These are phyloP conservation scores for Polydrusus cervinus DNA, from an alignment of 2,888 invertebrate species.

Conservation along the genomic window DNA sequence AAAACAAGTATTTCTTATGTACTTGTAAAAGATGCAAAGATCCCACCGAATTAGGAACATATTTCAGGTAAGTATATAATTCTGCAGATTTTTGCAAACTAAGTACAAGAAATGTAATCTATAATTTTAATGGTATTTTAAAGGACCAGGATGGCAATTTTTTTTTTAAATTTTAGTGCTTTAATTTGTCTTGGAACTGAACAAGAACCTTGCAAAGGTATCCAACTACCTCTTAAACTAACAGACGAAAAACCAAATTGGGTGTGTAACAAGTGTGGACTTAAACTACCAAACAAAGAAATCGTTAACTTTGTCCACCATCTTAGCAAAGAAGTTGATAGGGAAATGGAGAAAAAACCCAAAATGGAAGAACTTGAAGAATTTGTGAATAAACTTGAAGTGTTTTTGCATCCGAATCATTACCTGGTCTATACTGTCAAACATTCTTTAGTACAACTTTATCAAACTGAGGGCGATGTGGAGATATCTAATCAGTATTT, in stretches of 20 bases:
- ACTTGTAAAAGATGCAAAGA: slow-evolving; percentile 80
- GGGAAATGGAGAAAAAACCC: slow-evolving; percentile 74
- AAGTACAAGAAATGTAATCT: neutral
- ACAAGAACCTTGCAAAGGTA: slow-evolving; percentile 76
- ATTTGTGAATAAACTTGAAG: slow-evolving; percentile 77
- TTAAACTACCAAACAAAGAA: slow-evolving; percentile 77
- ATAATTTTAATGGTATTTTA: too few species aligned
- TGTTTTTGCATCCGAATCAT: slow-evolving; percentile 79
- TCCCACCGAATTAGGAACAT: slow-evolving; percentile 78
- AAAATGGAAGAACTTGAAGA: slow-evolving; percentile 75
- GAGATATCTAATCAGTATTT: slow-evolving; percentile 75
- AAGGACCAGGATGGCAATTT: neutral
- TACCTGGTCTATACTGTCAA: slow-evolving; percentile 81
- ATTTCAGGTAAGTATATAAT: slow-evolving; percentile 67
- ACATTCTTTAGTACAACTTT: slow-evolving; percentile 80
- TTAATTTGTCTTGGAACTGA: slow-evolving; percentile 78
- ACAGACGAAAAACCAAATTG: slow-evolving; percentile 73
- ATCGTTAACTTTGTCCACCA: slow-evolving; percentile 76
- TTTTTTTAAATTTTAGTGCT: slow-evolving; percentile 71
- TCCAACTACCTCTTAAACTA: slow-evolving; percentile 80
- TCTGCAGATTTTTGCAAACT: too few species aligned
- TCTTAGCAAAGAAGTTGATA: slow-evolving; percentile 83
- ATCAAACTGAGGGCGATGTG: slow-evolving; percentile 79
- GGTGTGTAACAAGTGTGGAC: slow-evolving; percentile 79
- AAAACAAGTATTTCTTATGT: slow-evolving; percentile 81